A percentile compares a stretch with the other conserved stretches of the same genome.
These are phyloP conservation scores for Pollenia griseotomentosa DNA, from an alignment of 2,888 invertebrate species.

Conservation along the genomic window DNA sequence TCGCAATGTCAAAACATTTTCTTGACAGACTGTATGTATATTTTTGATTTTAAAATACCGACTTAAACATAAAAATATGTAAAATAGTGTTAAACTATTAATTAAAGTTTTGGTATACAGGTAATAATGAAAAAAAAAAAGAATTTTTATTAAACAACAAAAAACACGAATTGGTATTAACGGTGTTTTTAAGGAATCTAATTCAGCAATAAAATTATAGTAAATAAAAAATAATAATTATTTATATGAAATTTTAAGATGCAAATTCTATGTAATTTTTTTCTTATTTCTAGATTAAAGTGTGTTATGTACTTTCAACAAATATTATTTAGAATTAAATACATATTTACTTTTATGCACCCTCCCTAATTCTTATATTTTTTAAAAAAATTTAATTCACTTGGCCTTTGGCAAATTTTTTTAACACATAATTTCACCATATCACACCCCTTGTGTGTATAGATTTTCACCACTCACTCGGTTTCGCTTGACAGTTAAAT, in stretches of 20 bases:
- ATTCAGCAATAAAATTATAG: too few relatives aligned
- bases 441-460: constrained; percentile 50
- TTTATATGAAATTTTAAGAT: background rate
- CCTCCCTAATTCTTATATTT: constrained; percentile 19
- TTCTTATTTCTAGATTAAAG: background rate
- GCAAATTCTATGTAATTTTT: background rate
- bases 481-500: constrained; percentile 44
- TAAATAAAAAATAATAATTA: too few relatives aligned
- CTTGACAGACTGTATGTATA: too few relatives aligned
- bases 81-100: background rate
- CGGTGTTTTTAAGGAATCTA: background rate
- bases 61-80: background rate
- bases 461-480: constrained; percentile 57
- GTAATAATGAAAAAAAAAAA: too few relatives aligned
- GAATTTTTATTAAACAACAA: background rate
- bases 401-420: constrained; percentile 60
- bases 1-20: too few relatives aligned
- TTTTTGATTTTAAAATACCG: background rate
- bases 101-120: constrained; percentile 9
- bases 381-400: constrained; percentile 48
- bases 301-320: constrained; percentile 9
- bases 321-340: constrained; percentile 18
- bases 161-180: constrained; percentile 11
- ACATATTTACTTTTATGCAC: background rate
- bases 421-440: constrained; percentile 43